These are phyloP conservation scores for Catharus minimus DNA, from an alignment of 2,113 vertebrate genomes.

Conservation along the genomic window DNA sequence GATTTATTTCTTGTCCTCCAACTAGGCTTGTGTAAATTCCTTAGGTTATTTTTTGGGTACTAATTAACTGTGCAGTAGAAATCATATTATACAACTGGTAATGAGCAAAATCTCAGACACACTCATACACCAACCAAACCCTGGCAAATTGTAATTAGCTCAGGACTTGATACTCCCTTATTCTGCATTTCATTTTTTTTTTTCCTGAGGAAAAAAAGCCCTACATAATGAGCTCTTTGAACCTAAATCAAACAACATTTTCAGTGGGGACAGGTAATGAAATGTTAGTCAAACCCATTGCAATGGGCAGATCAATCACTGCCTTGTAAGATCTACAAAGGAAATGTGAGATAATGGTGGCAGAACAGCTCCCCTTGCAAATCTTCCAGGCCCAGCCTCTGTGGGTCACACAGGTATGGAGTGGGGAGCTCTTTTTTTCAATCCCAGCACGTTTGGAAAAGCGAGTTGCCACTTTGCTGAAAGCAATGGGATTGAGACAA, in stretches of 20 bases:
- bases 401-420: background rate
- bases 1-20: slow-evolving; percentile 40
- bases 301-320: slow-evolving; percentile 43
- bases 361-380: background rate
- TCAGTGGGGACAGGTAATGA: slow-evolving; percentile 59
- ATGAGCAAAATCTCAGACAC: slow-evolving; percentile 55
- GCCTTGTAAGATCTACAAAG: slow-evolving; percentile 39
- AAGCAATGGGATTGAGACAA: slow-evolving; percentile 9
- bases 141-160: slow-evolving; percentile 59
- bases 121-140: slow-evolving; percentile 22
- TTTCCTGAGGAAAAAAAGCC: background rate
- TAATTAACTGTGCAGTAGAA: slow-evolving; percentile 59
- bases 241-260: slow-evolving; percentile 65
- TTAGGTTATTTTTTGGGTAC: slow-evolving; percentile 44
- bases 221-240: slow-evolving; percentile 63
- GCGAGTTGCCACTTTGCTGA: background rate
- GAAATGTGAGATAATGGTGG: background rate
- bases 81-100: slow-evolving; percentile 57
- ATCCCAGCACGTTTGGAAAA: background rate
- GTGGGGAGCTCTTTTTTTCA: background rate
- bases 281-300: slow-evolving; percentile 44
- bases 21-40: slow-evolving; percentile 33
- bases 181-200: slow-evolving; percentile 29
- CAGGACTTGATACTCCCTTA: slow-evolving; percentile 34
- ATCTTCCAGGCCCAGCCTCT: background rate